Conservation (phyloP, 2,797 vertebrate species). For the Sarcophilus harrisii region DNA sequence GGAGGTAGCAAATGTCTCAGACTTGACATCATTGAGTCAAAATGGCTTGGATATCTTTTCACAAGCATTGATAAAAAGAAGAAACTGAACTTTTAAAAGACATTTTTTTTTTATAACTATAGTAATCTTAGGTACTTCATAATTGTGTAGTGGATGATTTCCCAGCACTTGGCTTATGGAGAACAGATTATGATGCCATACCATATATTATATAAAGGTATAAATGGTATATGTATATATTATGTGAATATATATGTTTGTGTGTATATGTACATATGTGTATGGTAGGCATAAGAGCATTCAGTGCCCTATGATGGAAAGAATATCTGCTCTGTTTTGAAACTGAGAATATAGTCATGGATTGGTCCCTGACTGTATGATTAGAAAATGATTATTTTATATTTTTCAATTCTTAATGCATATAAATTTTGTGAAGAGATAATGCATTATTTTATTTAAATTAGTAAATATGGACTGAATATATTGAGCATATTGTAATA, state of each 20-base stretch:
- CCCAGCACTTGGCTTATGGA: slow-evolving; percentile 13
- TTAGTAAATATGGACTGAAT: not conserved
- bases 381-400: not conserved
- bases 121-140: slow-evolving; percentile 4
- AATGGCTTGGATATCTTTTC: not conserved
- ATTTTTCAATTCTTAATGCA: not conserved
- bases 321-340: not conserved
- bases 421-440: not conserved
- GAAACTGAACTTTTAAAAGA: not conserved
- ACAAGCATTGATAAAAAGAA: not conserved
- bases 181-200: not conserved
- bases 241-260: too few relatives aligned
- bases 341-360: not conserved
- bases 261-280: too few relatives aligned
- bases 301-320: slow-evolving; percentile 17
- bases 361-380: not conserved
- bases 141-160: not conserved
- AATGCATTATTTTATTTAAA: too few relatives aligned
- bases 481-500: not conserved
- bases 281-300: too few relatives aligned
- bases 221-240: too few relatives aligned
- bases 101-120: slow-evolving; percentile 9
- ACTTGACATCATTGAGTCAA: not conserved
- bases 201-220: too few relatives aligned
- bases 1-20: slow-evolving; percentile 14